Percentiles rank a stretch among this genome's conserved stretches.
Conservation (phyloP, 2,797 vertebrate species). For the Avahi laniger region DNA sequence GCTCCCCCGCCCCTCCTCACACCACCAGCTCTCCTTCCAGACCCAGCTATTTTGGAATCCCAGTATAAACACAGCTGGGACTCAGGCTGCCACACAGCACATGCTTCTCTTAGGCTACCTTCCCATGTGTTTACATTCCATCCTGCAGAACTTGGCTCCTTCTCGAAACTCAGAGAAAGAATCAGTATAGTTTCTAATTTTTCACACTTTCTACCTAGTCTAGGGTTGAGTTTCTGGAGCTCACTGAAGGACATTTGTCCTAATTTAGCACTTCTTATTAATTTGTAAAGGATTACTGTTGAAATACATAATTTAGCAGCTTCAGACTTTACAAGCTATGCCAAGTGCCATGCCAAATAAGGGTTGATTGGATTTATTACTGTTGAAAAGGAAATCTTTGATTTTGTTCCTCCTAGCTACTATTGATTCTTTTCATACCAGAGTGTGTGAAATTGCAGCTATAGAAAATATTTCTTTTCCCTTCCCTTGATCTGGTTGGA, state of each 20-base stretch:
- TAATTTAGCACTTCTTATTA: constrained; percentile 69
- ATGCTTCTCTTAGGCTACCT: neutral
- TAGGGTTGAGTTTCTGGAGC: constrained; percentile 67
- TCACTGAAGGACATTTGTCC: constrained; percentile 61
- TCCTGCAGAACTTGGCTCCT: constrained; percentile 26
- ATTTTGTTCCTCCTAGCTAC: constrained; percentile 34
- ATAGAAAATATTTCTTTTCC: constrained; percentile 16
- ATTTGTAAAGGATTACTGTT: constrained; percentile 64
- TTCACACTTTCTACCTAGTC: constrained; percentile 65
- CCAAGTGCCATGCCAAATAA: constrained; percentile 45
- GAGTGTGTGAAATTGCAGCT: constrained; percentile 57
- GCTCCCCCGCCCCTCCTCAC: neutral
- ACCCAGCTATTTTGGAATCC: neutral
- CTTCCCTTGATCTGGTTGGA: constrained; percentile 37
- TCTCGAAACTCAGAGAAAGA: constrained; percentile 16
- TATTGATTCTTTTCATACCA: constrained; percentile 56
- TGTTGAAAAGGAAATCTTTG: constrained; percentile 72
- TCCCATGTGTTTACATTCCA: constrained; percentile 52
- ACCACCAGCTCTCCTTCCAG: neutral
- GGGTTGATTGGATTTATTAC: constrained; percentile 62
- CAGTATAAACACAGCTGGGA: constrained; percentile 64
- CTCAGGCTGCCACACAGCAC: neutral
- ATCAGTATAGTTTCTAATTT: constrained; percentile 47
- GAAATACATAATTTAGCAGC: constrained; percentile 68
- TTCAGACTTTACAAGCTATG: constrained; percentile 61